These are phyloP conservation scores for Cygnus atratus DNA, from an alignment of 2,113 vertebrate species.

Conservation along the genomic window DNA sequence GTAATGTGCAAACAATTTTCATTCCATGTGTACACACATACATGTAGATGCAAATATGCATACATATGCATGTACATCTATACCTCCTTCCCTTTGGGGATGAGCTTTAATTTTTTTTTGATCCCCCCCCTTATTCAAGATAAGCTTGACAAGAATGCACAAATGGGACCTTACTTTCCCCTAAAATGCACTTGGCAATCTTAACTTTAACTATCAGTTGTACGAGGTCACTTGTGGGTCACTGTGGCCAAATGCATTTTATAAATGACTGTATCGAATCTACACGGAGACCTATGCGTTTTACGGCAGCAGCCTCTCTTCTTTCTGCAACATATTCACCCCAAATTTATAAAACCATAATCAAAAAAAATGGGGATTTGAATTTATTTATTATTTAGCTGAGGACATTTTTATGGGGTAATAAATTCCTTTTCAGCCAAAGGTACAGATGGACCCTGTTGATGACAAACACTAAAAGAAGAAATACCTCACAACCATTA, in stretches of 20 bases:
- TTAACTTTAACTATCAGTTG: background rate
- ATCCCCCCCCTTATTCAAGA: background rate
- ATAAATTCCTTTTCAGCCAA: conserved; percentile 45
- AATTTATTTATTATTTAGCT: conserved; percentile 41
- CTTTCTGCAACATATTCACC: conserved; percentile 21
- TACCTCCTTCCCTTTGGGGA: background rate
- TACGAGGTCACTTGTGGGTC: background rate
- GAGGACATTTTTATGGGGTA: conserved; percentile 38
- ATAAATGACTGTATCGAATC: background rate
- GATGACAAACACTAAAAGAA: conserved; percentile 50
- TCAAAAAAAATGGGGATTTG: background rate
- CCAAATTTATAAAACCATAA: conserved; percentile 21
- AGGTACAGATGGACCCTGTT: conserved; percentile 9
- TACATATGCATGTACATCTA: background rate
- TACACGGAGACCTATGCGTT: background rate
- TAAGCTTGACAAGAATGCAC: background rate
- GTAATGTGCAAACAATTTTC: background rate
- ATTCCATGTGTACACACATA: background rate
- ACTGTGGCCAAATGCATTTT: background rate
- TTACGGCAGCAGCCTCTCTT: background rate
- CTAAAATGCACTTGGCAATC: background rate
- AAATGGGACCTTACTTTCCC: background rate
- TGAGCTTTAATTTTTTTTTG: background rate
- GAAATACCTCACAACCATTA: conserved; percentile 44
- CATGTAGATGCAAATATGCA: background rate